Evolutionary conservation across 2,113 vertebrate species (phyloP), one percentile per base, ranked within the genome.

Genomic region (Capreolus pygargus): DNA sequence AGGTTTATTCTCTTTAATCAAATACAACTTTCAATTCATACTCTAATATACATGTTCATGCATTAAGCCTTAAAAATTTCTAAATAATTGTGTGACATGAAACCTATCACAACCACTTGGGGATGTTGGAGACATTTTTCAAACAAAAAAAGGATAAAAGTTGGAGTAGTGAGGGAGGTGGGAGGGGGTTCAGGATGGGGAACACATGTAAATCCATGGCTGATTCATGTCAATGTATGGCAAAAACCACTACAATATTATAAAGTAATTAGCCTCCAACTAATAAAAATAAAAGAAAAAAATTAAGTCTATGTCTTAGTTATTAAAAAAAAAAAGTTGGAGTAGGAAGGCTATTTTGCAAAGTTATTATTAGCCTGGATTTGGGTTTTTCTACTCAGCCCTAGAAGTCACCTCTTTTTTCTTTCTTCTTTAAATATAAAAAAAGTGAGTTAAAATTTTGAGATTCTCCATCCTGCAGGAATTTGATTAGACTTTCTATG

Each of bases 1-100:
- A 21, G 64, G 17, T 76, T 19, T 96, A 93, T 94, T 95, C 52
- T 87, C 11, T 70, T 87, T 86, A 96, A 92, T 82, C 61, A 95
- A 70, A 50, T 52, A 25, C 4, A 28, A 2, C 47, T 91, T 91
- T 86, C 23, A 30, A 50, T 74, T 87, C 93, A 30, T 54, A 70
- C 43, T 33, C 11, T 79, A 55, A 85, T 50, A 43, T 70, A 81
- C 21, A 79, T 33, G 14, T 57, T 87, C 57, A 50, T 52, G 9
- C 60, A 39, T 61, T 89, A 96, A 93, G 61, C 39, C 33, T 82
- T 61, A 86, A 54, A 33, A 83, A 33, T 67, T 60, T 78, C 21
- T 84, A 54, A 87, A 43, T 57, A 76, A 85, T 81, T 64, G 39
- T 28, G 39, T 86, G 52, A 30, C 15, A 81, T 58, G 36, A 92